phyloP scores from a whole-genome alignment of 92 coral and sea anemone genomes.

The Virgularia gustaviana region DNA sequence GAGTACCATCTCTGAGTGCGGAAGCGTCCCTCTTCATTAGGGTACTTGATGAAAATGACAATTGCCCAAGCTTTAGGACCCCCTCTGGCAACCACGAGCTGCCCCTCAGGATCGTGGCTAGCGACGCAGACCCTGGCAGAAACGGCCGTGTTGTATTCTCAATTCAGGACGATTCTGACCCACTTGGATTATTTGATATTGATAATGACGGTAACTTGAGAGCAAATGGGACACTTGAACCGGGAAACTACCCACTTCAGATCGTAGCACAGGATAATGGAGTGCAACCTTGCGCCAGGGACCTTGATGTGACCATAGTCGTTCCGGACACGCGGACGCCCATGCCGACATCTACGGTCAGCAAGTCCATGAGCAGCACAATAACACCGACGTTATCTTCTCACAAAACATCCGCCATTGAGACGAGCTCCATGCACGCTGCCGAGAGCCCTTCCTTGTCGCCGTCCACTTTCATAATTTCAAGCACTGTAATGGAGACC shows the following conservation, averaged over 20 bases:
- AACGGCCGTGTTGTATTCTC: conserved; percentile 21
- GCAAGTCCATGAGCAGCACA: too few species aligned
- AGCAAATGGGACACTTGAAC: neutral
- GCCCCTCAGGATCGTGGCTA: conserved; percentile 14
- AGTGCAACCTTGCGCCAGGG: conserved; percentile 8
- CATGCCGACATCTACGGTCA: too few species aligned
- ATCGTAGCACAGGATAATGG: conserved; percentile 28
- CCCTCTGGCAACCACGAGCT: conserved; percentile 7
- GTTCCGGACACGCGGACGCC: too few species aligned
- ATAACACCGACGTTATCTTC: too few species aligned
- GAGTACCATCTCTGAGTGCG: conserved; percentile 51
- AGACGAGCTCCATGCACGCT: too few species aligned
- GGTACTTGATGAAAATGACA: conserved; percentile 59
- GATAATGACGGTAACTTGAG: neutral
- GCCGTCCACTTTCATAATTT: too few species aligned
- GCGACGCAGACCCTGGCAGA: conserved; percentile 7
- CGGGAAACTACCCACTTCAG: conserved; percentile 17
- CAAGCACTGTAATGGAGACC: too few species aligned
- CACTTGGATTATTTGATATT: neutral
- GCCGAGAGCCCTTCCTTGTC: too few species aligned
- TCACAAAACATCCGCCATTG: too few species aligned
- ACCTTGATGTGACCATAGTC: neutral
- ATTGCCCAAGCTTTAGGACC: conserved; percentile 61
- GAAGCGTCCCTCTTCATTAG: conserved; percentile 30
- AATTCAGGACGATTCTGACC: conserved; percentile 11